These are phyloP conservation scores for Meleagris gallopavo DNA, from an alignment of 2,113 vertebrate species.

Conservation along the genomic window DNA sequence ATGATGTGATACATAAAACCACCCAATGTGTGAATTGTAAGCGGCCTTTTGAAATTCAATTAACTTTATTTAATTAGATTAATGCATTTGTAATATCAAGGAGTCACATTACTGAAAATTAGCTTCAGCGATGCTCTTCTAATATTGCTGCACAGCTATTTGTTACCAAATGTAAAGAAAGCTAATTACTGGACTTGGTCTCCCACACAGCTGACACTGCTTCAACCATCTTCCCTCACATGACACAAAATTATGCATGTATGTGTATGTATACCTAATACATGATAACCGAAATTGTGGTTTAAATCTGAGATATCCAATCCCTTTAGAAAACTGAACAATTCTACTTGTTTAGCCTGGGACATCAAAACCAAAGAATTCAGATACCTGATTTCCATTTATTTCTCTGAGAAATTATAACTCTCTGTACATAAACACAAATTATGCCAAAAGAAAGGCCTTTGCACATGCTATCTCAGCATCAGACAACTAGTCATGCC, in stretches of 20 bases:
- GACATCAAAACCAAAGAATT: neutral
- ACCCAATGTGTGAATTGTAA: conserved; percentile 62
- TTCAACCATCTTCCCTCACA: neutral
- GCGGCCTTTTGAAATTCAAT: conserved; percentile 75
- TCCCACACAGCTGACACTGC: neutral
- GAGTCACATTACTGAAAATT: conserved; percentile 72
- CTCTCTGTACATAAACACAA: neutral
- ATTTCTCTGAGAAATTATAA: neutral
- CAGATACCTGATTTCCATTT: neutral
- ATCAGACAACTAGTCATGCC: neutral
- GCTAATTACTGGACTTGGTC: conserved; percentile 36
- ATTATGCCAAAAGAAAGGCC: neutral
- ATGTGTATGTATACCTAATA: too few species aligned
- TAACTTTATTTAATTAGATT: conserved; percentile 74
- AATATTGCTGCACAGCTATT: conserved; percentile 59
- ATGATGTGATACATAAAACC: conserved; percentile 63
- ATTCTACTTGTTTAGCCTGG: neutral
- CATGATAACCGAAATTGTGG: too few species aligned
- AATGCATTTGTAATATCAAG: conserved; percentile 69
- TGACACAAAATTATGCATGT: neutral
- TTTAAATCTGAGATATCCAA: neutral
- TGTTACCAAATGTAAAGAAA: conserved; percentile 61
- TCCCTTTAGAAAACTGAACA: neutral
- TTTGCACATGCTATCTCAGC: neutral
- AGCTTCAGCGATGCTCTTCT: conserved; percentile 68